Base-by-base conservation (phyloP, 2,113 vertebrate species). In the Nothoprocta pentlandii region DNA sequence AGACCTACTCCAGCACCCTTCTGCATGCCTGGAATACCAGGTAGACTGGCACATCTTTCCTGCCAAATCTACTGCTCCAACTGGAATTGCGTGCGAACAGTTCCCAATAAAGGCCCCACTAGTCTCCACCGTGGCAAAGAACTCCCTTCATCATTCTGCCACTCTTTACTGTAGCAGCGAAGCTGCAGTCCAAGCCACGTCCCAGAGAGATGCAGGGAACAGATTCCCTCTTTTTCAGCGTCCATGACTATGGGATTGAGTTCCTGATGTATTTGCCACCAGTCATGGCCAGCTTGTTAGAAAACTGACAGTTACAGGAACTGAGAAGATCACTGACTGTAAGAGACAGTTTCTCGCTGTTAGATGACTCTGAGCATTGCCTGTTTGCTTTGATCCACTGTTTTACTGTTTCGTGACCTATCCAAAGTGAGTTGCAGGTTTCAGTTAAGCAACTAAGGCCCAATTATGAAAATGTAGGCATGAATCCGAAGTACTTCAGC, bases 1-100 rank as follows among this genome's bases (percentile, higher is more conserved):
- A 19, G 58, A 93, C 90, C 87, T 78, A 80, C 74, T 67, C 71
- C 41, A 85, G 69, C 67, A 83, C 26, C 39, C 56, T 90, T 93
- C 80, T 78, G 79, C 94, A 79, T 58, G 41, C 46, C 71, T 91
- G 7, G 11, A 85, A 78, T 36, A 69, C 70, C 30, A 80, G 63
- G 70, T 1, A 68, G 80, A 46, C 3, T 3, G 4, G 49, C 64
- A 81, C 44, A 51, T 77, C 23, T 22, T 30, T 49, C 47, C 47
- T 74, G 70, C 42, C 34, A 59, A 44, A 28, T 32, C 61, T 89
- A 81, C 71, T 66, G 61, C 36, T 63, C 54, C 0, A 0, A 79
- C 30, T 80, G 32, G 69, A 93, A 82, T 2, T 46, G 6, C 54
- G 39, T 64, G 20, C 16, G 39, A 41, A 80, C 5, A 80, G 17